phyloP scores from a whole-genome alignment of 2,888 invertebrate species.

The Glyphotaelius pellucidus region DNA sequence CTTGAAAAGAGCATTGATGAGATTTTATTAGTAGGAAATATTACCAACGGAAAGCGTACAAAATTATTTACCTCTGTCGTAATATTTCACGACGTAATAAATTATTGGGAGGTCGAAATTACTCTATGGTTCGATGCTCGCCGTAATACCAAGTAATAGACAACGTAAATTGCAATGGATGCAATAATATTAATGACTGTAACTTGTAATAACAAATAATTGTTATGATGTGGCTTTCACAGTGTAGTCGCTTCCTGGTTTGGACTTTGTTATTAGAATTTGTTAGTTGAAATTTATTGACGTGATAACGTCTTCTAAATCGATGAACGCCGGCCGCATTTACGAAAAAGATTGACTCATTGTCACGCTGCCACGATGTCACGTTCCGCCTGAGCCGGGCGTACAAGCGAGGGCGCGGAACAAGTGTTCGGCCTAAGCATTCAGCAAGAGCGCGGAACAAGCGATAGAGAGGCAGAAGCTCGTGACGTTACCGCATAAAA shows the following conservation, averaged over 20 bases:
- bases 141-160: background rate
- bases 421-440: too few species aligned
- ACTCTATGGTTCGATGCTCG: constrained; percentile 14
- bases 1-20: background rate
- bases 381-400: too few species aligned
- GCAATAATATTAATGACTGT: background rate
- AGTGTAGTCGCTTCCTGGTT: background rate
- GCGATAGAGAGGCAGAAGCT: too few species aligned
- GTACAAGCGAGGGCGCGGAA: too few species aligned
- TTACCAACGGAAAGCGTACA: background rate
- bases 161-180: background rate
- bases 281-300: too few species aligned
- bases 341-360: too few species aligned
- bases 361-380: too few species aligned
- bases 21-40: background rate
- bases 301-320: too few species aligned
- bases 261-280: background rate
- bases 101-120: background rate
- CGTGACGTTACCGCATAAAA: too few species aligned
- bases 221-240: background rate
- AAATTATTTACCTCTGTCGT: constrained; percentile 17
- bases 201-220: background rate
- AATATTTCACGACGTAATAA: background rate
- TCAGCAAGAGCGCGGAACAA: too few species aligned
- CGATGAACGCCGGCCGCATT: too few species aligned